Conservation (phyloP, 1,140 invertebrate genomes). For the Atopsyche davidsoni region DNA sequence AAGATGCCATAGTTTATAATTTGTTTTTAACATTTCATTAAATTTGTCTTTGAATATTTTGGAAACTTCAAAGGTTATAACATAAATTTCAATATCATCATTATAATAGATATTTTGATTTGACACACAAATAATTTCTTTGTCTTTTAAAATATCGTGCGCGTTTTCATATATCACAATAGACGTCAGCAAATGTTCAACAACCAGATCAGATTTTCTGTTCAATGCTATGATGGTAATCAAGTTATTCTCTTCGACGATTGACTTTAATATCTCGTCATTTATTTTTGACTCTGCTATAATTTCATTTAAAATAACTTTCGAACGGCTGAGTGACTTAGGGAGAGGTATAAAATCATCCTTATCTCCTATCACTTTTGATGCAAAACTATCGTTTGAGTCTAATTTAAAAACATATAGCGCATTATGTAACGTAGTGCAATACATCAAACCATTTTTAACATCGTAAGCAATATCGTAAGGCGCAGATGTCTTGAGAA, state of each 20-base stretch:
- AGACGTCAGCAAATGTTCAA: background rate
- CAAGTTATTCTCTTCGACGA: conserved; percentile 13
- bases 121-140: conserved; percentile 3
- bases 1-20: conserved; percentile 9
- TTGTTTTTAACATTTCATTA: conserved; percentile 7
- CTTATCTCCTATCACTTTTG: no score
- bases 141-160: conserved; percentile 1
- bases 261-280: conserved; percentile 5
- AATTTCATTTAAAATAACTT: conserved; percentile 7
- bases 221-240: conserved; percentile 11
- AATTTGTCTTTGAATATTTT: conserved; percentile 15
- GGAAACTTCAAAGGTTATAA: conserved; percentile 9
- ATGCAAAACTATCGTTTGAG: no score
- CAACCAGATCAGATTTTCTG: conserved; percentile 1
- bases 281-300: conserved; percentile 9
- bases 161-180: conserved; percentile 5
- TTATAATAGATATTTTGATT: conserved; percentile 5
- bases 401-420: no score
- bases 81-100: conserved; percentile 6
- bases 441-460: conserved; percentile 1
- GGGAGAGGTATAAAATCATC: no score
- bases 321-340: background rate
- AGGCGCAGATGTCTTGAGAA: background rate
- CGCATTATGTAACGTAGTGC: no score
- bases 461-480: conserved; percentile 11